Conservation (phyloP, 2,113 vertebrate species). For the Accipiter cooperii region DNA sequence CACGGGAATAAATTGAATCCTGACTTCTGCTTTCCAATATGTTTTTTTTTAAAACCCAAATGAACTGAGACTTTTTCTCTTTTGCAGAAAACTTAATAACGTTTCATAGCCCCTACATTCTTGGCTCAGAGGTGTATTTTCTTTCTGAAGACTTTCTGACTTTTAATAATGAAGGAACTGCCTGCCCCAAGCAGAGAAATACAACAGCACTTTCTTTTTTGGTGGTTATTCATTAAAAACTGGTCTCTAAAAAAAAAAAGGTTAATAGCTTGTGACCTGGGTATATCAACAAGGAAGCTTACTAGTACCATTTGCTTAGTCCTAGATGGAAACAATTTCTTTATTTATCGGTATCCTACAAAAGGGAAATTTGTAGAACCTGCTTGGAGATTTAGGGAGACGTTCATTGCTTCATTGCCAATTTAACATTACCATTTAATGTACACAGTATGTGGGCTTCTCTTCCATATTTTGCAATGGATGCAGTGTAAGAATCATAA, state of each 20-base stretch:
- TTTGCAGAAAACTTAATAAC: not conserved
- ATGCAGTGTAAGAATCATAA: constrained; percentile 20
- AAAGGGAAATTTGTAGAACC: not conserved
- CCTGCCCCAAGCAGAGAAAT: not conserved
- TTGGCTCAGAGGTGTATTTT: constrained; percentile 17
- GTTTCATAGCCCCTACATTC: not conserved
- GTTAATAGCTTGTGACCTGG: not conserved
- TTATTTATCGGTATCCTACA: not conserved
- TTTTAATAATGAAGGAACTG: not conserved
- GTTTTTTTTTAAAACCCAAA: not conserved
- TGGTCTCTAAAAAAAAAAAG: not conserved
- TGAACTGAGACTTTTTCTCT: not conserved
- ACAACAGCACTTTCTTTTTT: not conserved
- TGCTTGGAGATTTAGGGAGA: constrained; percentile 16
- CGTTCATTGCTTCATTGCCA: constrained; percentile 13
- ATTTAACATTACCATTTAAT: constrained; percentile 45
- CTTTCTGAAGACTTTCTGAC: not conserved
- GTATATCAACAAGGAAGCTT: not conserved
- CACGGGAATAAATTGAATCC: not conserved
- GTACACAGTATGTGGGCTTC: constrained; percentile 47
- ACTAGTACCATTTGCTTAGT: not conserved
- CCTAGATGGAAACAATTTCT: not conserved
- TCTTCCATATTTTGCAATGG: constrained; percentile 36
- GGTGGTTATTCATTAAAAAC: not conserved
- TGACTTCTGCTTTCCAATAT: not conserved